These are phyloP conservation scores for Arion vulgaris DNA, from an alignment of 1,140 invertebrate species.

Conservation along the genomic window DNA sequence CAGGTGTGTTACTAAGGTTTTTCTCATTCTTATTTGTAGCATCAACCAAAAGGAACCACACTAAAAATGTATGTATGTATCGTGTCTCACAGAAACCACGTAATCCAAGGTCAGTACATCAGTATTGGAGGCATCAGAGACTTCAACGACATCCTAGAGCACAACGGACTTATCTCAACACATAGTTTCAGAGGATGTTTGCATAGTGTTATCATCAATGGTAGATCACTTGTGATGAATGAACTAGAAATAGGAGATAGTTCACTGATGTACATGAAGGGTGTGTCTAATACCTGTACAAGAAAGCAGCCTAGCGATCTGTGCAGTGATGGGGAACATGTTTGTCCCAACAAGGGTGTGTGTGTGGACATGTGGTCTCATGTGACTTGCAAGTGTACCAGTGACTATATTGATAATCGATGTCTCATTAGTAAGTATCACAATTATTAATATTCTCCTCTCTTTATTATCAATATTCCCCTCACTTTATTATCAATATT, in stretches of 20 bases:
- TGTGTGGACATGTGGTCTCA: conserved; percentile 87
- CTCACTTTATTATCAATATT: too few relatives aligned
- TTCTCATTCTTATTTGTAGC: too few relatives aligned
- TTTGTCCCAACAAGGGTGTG: conserved; percentile 72
- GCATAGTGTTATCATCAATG: conserved; percentile 90
- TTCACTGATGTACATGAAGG: not conserved
- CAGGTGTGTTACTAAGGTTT: too few relatives aligned
- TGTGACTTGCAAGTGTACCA: conserved; percentile 75
- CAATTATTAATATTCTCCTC: too few relatives aligned
- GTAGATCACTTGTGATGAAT: conserved; percentile 77
- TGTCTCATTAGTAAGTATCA: conserved; percentile 76
- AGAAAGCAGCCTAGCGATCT: conserved; percentile 19
- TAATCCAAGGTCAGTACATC: conserved; percentile 74
- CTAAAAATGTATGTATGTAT: too few relatives aligned
- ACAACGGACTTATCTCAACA: conserved; percentile 88
- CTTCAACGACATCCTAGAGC: conserved; percentile 86
- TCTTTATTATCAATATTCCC: too few relatives aligned
- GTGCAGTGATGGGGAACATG: not conserved
- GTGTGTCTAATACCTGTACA: conserved; percentile 1
- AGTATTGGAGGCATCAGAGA: conserved; percentile 87
- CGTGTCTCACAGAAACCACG: not conserved
- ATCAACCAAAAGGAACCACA: too few relatives aligned
- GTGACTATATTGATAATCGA: conserved; percentile 81
- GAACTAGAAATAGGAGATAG: not conserved
- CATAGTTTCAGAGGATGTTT: conserved; percentile 95